Conservation (phyloP, 2,113 vertebrate genomes). For the Aramus guarauna region DNA sequence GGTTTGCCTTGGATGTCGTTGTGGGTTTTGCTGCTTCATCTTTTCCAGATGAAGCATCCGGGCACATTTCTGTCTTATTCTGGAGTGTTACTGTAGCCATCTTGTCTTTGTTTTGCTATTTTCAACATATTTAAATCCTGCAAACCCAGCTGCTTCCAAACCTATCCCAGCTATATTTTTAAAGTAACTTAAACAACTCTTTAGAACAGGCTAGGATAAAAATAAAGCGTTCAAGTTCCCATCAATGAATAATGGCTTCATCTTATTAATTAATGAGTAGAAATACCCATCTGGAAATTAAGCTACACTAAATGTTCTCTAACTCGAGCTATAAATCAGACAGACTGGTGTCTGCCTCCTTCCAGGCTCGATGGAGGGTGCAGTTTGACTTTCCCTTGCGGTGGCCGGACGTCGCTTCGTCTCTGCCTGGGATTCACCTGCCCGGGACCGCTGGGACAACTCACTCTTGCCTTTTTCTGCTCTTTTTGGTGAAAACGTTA, state of each 20-base stretch:
- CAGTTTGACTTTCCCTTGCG: background rate
- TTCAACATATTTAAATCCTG: background rate
- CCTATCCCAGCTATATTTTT: background rate
- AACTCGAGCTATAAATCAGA: background rate
- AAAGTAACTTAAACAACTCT: background rate
- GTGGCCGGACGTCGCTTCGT: background rate
- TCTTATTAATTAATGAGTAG: slow-evolving; percentile 26
- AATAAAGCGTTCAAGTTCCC: background rate
- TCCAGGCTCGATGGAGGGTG: background rate
- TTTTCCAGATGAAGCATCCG: background rate
- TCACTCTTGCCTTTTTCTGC: background rate
- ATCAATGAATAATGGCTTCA: background rate
- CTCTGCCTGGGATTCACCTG: background rate
- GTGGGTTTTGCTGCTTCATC: background rate
- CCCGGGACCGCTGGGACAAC: background rate
- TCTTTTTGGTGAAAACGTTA: background rate
- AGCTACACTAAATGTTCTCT: background rate
- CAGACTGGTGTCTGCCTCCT: background rate
- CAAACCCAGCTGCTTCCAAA: background rate
- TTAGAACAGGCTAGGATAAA: background rate
- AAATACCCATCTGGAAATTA: slow-evolving; percentile 12
- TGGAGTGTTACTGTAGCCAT: background rate
- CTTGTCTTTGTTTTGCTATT: background rate
- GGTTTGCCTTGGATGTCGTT: background rate
- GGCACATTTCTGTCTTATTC: background rate